Conservation (phyloP, 2,888 invertebrate species). For the Harpalus rubripes region DNA sequence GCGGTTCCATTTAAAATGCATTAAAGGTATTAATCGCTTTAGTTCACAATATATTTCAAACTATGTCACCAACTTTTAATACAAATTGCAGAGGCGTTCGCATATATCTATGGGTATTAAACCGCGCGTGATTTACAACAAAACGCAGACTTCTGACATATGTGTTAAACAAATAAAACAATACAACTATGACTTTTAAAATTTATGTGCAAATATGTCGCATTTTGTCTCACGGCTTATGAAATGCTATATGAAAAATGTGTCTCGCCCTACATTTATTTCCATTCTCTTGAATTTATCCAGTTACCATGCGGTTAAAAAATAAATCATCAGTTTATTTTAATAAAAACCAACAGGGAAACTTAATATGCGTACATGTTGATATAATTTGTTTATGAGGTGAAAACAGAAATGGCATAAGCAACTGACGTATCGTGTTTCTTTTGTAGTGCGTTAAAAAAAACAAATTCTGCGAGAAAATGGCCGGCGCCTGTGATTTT, state of each 20-base stretch:
- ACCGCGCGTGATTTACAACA: slow-evolving; percentile 37
- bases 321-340: slow-evolving; percentile 21
- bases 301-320: slow-evolving; percentile 24
- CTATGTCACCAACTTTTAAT: slow-evolving; percentile 8
- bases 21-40: slow-evolving; percentile 35
- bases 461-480: slow-evolving; percentile 46
- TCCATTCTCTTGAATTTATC: slow-evolving; percentile 37
- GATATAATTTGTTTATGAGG: slow-evolving; percentile 29
- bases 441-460: slow-evolving; percentile 44
- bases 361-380: background rate
- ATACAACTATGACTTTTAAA: slow-evolving; percentile 36
- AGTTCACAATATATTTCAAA: background rate
- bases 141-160: slow-evolving; percentile 34
- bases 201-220: slow-evolving; percentile 53
- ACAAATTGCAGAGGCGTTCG: slow-evolving; percentile 26
- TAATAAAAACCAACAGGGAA: slow-evolving; percentile 9
- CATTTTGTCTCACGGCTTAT: slow-evolving; percentile 36
- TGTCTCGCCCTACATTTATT: slow-evolving; percentile 39
- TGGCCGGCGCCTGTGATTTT: slow-evolving; percentile 34
- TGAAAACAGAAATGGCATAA: slow-evolving; percentile 52
- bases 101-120: slow-evolving; percentile 21
- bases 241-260: slow-evolving; percentile 53
- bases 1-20: slow-evolving; percentile 36
- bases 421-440: slow-evolving; percentile 47
- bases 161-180: slow-evolving; percentile 49